phyloP scores from a whole-genome alignment of 2,797 vertebrate species.

The Tolypeutes matacus region DNA sequence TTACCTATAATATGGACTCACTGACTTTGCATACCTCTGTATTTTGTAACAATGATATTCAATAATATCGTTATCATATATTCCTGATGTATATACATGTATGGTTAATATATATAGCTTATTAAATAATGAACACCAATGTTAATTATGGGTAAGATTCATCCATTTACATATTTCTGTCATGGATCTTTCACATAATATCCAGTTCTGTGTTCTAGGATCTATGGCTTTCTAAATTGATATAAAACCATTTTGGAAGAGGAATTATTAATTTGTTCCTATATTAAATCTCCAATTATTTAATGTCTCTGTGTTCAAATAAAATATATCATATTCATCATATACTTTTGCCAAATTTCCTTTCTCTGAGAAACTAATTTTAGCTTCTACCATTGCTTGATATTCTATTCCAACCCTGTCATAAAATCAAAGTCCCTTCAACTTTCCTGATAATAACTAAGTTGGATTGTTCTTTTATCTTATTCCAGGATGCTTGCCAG shows the following conservation, averaged over 20 bases:
- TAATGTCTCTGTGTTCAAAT: background rate
- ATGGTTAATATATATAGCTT: background rate
- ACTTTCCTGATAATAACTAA: background rate
- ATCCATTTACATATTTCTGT: background rate
- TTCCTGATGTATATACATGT: no score
- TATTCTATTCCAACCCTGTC: background rate
- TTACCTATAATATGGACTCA: background rate
- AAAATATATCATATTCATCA: background rate
- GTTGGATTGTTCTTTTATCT: background rate
- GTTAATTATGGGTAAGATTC: background rate
- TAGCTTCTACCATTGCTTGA: background rate
- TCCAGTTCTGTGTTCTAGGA: background rate
- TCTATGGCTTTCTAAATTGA: background rate
- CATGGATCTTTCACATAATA: background rate
- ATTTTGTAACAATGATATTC: background rate
- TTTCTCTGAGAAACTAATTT: slow-evolving; percentile 47
- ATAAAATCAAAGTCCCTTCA: slow-evolving; percentile 37
- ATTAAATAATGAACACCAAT: background rate
- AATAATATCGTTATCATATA: background rate
- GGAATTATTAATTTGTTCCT: background rate
- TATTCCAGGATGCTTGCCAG: background rate
- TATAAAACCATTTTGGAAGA: background rate
- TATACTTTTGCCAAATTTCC: background rate
- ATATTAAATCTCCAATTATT: background rate
- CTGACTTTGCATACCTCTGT: background rate